A percentile compares a stretch with the other conserved stretches of the same genome.
These are phyloP conservation scores for Copidosoma floridanum DNA, from an alignment of 1,140 invertebrate species.

Conservation along the genomic window DNA sequence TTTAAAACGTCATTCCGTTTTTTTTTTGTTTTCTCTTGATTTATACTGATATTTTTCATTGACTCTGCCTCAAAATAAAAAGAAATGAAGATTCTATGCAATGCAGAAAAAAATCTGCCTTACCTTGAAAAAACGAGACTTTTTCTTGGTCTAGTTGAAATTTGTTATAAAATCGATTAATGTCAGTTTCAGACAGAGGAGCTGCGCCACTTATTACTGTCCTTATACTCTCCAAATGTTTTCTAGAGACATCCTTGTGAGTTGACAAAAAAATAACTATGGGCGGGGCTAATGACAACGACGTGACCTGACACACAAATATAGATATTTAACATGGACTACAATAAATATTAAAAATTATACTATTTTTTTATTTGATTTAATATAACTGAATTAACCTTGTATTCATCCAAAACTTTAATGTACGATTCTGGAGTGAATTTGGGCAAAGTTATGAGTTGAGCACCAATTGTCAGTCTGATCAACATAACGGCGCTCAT, in stretches of 20 bases:
- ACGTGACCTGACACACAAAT: conserved; percentile 39
- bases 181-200: conserved; percentile 53
- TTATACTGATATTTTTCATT: neutral
- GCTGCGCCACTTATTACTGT: conserved; percentile 58
- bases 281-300: conserved; percentile 52
- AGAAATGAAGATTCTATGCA: no score
- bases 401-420: conserved; percentile 58
- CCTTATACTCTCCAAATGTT: conserved; percentile 48
- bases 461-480: conserved; percentile 63
- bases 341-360: neutral
- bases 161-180: conserved; percentile 52
- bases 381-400: conserved; percentile 41
- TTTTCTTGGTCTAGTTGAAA: conserved; percentile 28
- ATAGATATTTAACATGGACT: no score
- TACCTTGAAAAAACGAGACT: conserved; percentile 44
- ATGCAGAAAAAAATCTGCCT: neutral
- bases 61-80: neutral
- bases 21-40: neutral
- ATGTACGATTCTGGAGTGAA: conserved; percentile 70
- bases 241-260: conserved; percentile 48
- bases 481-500: conserved; percentile 60
- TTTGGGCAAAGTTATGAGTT: conserved; percentile 70
- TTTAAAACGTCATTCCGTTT: neutral
- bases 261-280: conserved; percentile 56
- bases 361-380: neutral